phyloP scores from a whole-genome alignment of 1,140 invertebrate species.

The Chymomyza costata region DNA sequence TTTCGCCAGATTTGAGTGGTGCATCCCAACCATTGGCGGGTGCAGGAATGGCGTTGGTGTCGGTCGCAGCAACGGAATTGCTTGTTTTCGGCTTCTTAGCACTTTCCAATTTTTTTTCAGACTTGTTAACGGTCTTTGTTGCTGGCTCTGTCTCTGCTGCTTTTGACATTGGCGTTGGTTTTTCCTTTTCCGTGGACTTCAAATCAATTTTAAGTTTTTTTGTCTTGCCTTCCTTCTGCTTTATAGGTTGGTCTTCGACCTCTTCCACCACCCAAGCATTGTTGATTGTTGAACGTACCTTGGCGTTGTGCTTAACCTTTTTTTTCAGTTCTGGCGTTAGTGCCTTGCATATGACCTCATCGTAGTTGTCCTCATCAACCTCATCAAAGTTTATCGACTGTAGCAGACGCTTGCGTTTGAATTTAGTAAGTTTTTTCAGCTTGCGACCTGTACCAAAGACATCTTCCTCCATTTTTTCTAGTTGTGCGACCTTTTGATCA shows the following conservation, averaged over 20 bases:
- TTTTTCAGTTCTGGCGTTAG: slow-evolving; percentile 51
- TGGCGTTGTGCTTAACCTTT: slow-evolving; percentile 39
- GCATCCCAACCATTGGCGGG: slow-evolving; percentile 59
- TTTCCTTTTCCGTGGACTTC: neutral
- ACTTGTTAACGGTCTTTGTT: no score
- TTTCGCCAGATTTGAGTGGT: slow-evolving; percentile 70
- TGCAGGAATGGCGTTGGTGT: slow-evolving; percentile 1
- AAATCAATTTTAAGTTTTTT: slow-evolving; percentile 1
- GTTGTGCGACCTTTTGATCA: slow-evolving; percentile 55
- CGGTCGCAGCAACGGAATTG: no score
- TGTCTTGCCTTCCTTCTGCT: slow-evolving; percentile 1
- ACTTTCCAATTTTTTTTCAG: slow-evolving; percentile 6
- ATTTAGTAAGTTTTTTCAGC: slow-evolving; percentile 66
- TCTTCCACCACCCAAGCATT: slow-evolving; percentile 60
- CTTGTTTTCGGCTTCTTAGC: neutral
- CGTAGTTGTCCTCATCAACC: slow-evolving; percentile 62
- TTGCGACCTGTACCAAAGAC: slow-evolving; percentile 47
- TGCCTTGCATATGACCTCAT: slow-evolving; percentile 53
- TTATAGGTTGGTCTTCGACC: slow-evolving; percentile 33
- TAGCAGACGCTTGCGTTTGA: slow-evolving; percentile 63
- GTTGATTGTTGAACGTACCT: slow-evolving; percentile 45
- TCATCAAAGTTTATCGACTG: slow-evolving; percentile 62
- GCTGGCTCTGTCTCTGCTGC: neutral
- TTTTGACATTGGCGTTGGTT: no score
- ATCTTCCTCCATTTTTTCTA: slow-evolving; percentile 63